These are phyloP conservation scores for Incurvaria masculella DNA, from an alignment of 2,888 invertebrate species.

Conservation along the genomic window DNA sequence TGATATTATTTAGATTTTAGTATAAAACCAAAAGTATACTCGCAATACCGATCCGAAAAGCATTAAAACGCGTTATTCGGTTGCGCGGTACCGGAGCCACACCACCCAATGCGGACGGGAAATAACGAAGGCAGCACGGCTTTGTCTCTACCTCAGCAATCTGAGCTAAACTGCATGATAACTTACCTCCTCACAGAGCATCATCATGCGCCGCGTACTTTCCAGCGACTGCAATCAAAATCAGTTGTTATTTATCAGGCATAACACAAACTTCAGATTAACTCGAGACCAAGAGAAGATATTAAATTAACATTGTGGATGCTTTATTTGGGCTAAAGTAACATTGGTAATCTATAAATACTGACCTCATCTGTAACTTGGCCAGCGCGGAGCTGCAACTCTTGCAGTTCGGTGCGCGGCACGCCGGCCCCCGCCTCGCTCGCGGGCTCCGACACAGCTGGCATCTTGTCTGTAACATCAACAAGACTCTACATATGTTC, in stretches of 20 bases:
- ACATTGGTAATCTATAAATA: too few relatives aligned
- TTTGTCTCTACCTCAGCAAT: too few relatives aligned
- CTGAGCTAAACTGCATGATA: too few relatives aligned
- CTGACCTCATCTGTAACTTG: slow-evolving; percentile 88
- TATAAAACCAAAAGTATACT: too few relatives aligned
- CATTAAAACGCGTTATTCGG: too few relatives aligned
- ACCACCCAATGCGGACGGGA: too few relatives aligned
- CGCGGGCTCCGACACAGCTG: not conserved
- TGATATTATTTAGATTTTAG: too few relatives aligned
- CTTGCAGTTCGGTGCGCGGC: slow-evolving; percentile 48
- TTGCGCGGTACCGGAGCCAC: too few relatives aligned
- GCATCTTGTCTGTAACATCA: not conserved
- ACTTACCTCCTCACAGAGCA: slow-evolving; percentile 89
- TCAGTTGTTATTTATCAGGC: not conserved
- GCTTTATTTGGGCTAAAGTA: not conserved
- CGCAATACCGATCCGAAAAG: too few relatives aligned
- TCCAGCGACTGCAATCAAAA: slow-evolving; percentile 80
- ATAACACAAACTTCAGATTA: not conserved
- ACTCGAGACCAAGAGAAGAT: not conserved
- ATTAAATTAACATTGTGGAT: not conserved
- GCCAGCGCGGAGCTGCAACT: slow-evolving; percentile 79
- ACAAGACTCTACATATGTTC: too few relatives aligned
- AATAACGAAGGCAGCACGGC: too few relatives aligned
- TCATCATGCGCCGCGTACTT: slow-evolving; percentile 89
- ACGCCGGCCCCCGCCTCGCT: not conserved